Evolutionary conservation across 2,797 vertebrate species (phyloP).

Genomic region (Yasuhikotakia modesta): DNA sequence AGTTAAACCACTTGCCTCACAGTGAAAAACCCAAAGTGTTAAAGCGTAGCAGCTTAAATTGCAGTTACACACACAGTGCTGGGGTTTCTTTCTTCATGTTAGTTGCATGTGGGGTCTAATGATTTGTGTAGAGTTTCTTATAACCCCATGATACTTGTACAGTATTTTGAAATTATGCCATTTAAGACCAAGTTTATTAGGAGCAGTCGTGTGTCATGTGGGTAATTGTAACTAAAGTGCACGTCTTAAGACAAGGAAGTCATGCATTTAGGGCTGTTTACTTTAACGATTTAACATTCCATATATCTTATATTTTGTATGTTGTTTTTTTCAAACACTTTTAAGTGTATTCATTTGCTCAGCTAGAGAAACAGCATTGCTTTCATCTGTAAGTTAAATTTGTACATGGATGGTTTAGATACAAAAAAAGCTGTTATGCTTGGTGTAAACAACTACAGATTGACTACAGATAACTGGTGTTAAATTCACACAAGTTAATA

Average conservation of each 20-base stretch:
- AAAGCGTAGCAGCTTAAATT: slow-evolving; percentile 1
- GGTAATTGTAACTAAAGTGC: background rate
- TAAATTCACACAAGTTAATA: slow-evolving; percentile 28
- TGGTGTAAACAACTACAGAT: slow-evolving; percentile 28
- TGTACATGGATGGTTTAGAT: slow-evolving; percentile 14
- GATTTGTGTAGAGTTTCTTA: slow-evolving; percentile 7
- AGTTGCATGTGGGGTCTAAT: slow-evolving; percentile 26
- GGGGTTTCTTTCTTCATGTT: slow-evolving; percentile 31
- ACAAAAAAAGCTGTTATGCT: slow-evolving; percentile 1
- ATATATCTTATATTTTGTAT: background rate
- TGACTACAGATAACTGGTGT: background rate
- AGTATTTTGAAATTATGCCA: background rate
- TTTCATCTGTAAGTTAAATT: background rate
- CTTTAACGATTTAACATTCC: background rate
- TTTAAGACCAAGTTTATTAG: background rate
- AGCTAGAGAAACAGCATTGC: background rate
- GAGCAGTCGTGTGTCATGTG: background rate
- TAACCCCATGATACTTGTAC: slow-evolving; percentile 28
- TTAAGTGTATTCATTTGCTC: background rate
- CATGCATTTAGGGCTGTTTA: background rate
- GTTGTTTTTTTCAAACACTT: background rate
- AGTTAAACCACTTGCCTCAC: slow-evolving; percentile 28
- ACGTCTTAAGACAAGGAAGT: background rate
- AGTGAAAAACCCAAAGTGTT: slow-evolving; percentile 30
- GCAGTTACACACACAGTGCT: background rate